phyloP scores from a whole-genome alignment of 2,888 invertebrate genomes.

The Heliconius erato region DNA sequence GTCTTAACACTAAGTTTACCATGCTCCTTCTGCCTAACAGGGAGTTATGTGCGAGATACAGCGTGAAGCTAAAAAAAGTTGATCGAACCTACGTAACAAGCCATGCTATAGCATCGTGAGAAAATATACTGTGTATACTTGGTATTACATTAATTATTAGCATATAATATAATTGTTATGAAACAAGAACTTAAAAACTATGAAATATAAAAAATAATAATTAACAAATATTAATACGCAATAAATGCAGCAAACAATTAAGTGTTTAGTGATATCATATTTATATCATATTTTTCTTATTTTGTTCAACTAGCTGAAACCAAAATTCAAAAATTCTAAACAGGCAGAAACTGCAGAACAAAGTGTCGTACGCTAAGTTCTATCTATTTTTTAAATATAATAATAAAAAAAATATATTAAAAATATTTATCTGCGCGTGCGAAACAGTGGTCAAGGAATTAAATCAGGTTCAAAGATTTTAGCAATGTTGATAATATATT shows the following conservation, averaged over 20 bases:
- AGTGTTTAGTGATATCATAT: too few species aligned
- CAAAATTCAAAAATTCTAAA: not conserved
- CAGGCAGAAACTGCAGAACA: not conserved
- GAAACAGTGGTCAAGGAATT: slow-evolving; percentile 35
- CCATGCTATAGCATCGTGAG: too few species aligned
- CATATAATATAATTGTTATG: too few species aligned
- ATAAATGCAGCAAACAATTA: too few species aligned
- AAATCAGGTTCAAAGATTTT: slow-evolving; percentile 31
- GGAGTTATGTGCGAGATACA: not conserved
- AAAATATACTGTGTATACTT: too few species aligned
- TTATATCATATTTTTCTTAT: not conserved
- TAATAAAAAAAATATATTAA: slow-evolving; percentile 16
- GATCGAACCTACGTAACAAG: too few species aligned
- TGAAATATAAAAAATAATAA: too few species aligned
- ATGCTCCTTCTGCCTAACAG: not conserved
- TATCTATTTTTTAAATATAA: not conserved
- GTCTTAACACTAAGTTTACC: not conserved
- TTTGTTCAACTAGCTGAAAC: not conserved
- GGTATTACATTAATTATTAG: too few species aligned
- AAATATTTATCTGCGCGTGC: slow-evolving; percentile 25
- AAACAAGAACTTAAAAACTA: too few species aligned
- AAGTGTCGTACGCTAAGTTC: not conserved
- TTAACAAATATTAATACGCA: too few species aligned
- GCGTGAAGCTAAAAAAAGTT: not conserved
- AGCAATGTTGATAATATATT: not conserved